phyloP scores from a whole-genome alignment of 2,113 vertebrate species.

The Heterotilapia buettikoferi region DNA sequence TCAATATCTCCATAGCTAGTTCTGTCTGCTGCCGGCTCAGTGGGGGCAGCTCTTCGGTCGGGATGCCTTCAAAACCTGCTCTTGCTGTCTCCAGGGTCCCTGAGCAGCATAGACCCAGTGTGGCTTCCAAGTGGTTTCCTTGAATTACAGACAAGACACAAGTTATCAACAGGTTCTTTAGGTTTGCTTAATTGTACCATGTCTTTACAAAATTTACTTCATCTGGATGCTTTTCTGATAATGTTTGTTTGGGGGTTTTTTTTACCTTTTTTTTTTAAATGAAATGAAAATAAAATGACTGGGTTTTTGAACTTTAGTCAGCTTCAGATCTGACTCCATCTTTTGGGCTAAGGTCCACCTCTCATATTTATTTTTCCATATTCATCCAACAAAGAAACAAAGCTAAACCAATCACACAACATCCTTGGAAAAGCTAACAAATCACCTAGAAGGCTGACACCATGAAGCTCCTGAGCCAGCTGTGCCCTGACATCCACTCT shows the following conservation, averaged over 20 bases:
- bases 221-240: neutral
- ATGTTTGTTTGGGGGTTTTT: neutral
- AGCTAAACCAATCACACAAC: neutral
- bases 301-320: neutral
- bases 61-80: constrained; percentile 22
- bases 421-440: constrained; percentile 45
- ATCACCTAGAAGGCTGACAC: constrained; percentile 78
- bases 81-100: constrained; percentile 73
- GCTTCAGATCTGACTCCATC: neutral
- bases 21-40: constrained; percentile 81
- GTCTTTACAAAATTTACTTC: neutral
- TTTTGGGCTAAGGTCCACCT: neutral
- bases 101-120: constrained; percentile 74
- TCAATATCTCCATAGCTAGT: constrained; percentile 88
- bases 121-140: constrained; percentile 79
- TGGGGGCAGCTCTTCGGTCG: constrained; percentile 51
- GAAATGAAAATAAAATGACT: neutral
- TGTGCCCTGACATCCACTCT: constrained; percentile 79
- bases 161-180: neutral
- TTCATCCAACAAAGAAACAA: neutral
- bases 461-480: constrained; percentile 81
- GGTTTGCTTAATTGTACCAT: neutral
- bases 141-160: constrained; percentile 42
- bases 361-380: neutral
- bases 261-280: neutral